These are phyloP conservation scores for Bathynomus jamesi DNA, from an alignment of 1,140 invertebrate genomes.

Conservation along the genomic window DNA sequence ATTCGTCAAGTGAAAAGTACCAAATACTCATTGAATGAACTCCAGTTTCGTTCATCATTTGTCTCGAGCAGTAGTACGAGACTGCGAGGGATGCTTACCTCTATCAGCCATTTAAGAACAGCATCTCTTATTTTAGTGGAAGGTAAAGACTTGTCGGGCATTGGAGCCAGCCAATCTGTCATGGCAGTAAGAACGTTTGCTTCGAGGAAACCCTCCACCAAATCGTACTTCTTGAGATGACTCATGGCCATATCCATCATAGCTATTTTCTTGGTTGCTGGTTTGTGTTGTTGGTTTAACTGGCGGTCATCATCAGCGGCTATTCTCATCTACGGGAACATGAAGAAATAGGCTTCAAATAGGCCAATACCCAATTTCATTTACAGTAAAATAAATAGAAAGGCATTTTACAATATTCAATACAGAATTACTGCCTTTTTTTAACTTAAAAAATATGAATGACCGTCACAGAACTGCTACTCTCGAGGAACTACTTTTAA, in stretches of 20 bases:
- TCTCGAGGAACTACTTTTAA: too few species aligned
- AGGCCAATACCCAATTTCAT: neutral
- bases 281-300: slow-evolving; percentile 69
- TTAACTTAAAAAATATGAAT: too few species aligned
- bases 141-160: slow-evolving; percentile 92
- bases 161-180: slow-evolving; percentile 95
- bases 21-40: too few species aligned
- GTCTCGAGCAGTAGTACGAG: too few species aligned
- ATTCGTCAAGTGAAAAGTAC: too few species aligned
- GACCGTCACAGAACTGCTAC: too few species aligned
- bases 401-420: too few species aligned
- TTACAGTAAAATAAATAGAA: slow-evolving; percentile 3
- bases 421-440: too few species aligned
- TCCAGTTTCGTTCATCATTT: too few species aligned
- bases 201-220: slow-evolving; percentile 90
- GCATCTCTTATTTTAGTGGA: slow-evolving; percentile 83
- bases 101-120: slow-evolving; percentile 75
- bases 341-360: too few species aligned
- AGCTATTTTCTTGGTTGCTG: slow-evolving; percentile 84
- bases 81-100: slow-evolving; percentile 51
- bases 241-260: slow-evolving; percentile 81
- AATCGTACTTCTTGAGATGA: slow-evolving; percentile 87
- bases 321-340: slow-evolving; percentile 28
- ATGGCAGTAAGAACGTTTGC: slow-evolving; percentile 86
- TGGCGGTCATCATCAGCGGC: slow-evolving; percentile 67